phyloP scores from a whole-genome alignment of 1,140 invertebrate genomes.

The Asobara japonica region DNA sequence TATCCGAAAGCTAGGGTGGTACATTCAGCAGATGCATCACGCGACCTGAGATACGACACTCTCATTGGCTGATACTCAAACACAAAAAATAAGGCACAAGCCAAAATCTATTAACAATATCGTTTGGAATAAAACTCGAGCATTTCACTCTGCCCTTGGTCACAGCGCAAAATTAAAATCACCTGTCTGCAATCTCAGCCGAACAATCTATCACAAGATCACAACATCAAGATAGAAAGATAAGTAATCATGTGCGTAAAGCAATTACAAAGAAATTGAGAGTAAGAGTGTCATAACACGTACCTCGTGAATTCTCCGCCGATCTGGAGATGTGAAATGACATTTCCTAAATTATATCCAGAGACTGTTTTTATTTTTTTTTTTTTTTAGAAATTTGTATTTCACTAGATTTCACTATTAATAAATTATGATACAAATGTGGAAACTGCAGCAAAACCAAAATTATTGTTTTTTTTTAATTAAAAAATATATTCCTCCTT shows the following conservation, averaged over 20 bases:
- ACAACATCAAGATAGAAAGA: background rate
- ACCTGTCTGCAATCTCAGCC: background rate
- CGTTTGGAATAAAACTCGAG: too few relatives aligned
- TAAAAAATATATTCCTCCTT: too few relatives aligned
- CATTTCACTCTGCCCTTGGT: too few relatives aligned
- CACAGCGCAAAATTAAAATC: background rate
- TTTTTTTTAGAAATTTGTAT: too few relatives aligned
- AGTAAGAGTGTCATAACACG: background rate
- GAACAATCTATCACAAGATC: background rate
- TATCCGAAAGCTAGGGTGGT: too few relatives aligned
- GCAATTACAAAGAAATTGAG: background rate
- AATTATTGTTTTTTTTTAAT: too few relatives aligned
- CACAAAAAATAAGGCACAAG: background rate
- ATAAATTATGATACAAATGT: too few relatives aligned
- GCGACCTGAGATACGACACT: too few relatives aligned
- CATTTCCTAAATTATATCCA: slow-evolving; percentile 1
- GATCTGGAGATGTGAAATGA: slow-evolving; percentile 17
- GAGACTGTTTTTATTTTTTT: slow-evolving; percentile 16
- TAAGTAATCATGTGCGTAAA: background rate
- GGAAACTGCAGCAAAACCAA: too few relatives aligned
- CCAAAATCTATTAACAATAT: too few relatives aligned
- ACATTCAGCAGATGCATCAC: too few relatives aligned
- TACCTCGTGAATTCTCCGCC: slow-evolving; percentile 31
- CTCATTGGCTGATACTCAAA: background rate
- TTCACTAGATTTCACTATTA: too few relatives aligned